phyloP scores from a whole-genome alignment of 2,888 invertebrate species.

The Drosophila paramelanica region DNA sequence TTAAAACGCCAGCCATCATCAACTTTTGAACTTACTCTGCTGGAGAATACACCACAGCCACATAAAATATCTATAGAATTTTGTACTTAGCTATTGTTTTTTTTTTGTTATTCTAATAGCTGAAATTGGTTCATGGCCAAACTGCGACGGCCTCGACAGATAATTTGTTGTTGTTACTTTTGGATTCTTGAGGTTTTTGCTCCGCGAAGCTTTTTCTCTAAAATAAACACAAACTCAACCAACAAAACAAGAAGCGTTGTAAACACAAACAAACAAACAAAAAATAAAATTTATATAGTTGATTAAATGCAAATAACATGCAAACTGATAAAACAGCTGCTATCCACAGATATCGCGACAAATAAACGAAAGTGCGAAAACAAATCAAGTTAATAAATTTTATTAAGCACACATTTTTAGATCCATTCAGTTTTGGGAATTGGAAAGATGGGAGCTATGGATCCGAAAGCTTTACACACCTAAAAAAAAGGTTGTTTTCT shows the following conservation, averaged over 20 bases:
- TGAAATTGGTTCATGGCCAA: constrained; percentile 69
- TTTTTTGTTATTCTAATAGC: constrained; percentile 23
- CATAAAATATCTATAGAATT: constrained; percentile 2
- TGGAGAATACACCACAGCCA: constrained; percentile 6
- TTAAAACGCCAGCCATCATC: constrained; percentile 10
- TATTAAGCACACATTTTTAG: too few relatives aligned
- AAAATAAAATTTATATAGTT: not conserved
- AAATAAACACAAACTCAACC: constrained; percentile 33
- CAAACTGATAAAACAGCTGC: not conserved
- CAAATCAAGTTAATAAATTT: not conserved
- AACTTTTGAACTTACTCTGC: constrained; percentile 16
- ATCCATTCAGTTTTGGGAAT: too few relatives aligned
- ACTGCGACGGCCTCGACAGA: constrained; percentile 49
- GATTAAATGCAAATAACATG: too few relatives aligned
- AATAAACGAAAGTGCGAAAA: too few relatives aligned
- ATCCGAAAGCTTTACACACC: too few relatives aligned
- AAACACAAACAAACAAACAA: not conserved
- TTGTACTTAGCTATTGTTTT: constrained; percentile 7
- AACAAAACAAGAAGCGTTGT: not conserved
- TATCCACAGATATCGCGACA: not conserved
- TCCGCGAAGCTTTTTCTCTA: constrained; percentile 28
- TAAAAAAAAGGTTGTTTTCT: too few relatives aligned
- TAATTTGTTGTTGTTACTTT: constrained; percentile 29
- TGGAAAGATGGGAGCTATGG: too few relatives aligned
- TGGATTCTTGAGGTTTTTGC: constrained; percentile 34